Percentiles rank a stretch among this genome's conserved stretches.
Evolutionary conservation across 2,797 vertebrate genomes (phyloP).

Genomic region (Myotis myotis): DNA sequence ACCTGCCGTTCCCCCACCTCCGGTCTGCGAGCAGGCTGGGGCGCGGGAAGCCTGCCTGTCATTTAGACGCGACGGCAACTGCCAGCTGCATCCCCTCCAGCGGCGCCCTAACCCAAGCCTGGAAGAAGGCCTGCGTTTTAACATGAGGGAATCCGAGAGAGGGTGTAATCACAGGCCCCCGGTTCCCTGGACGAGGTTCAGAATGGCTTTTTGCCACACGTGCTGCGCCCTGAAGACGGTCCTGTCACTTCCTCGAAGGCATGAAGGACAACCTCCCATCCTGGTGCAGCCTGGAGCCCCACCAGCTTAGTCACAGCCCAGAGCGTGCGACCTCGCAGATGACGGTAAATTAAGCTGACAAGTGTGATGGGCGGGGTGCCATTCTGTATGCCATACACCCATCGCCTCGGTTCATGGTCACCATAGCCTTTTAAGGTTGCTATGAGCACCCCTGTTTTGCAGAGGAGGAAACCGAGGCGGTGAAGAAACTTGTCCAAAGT

Average conservation of each 20-base stretch:
- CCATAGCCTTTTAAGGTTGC: background rate
- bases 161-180: background rate
- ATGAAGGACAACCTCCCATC: background rate
- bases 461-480: background rate
- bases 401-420: background rate
- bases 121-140: background rate
- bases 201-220: background rate
- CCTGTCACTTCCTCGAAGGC: background rate
- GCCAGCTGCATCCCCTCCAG: accelerated
- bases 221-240: background rate
- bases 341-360: background rate
- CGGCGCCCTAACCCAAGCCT: background rate
- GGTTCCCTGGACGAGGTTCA: background rate
- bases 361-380: background rate
- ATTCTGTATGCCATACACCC: accelerated
- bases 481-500: background rate
- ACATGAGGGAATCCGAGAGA: background rate
- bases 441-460: background rate
- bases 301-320: background rate
- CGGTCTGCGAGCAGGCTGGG: accelerated
- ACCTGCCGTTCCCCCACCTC: background rate
- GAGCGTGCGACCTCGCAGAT: background rate
- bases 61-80: accelerated
- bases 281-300: background rate
- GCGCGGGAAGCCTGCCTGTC: accelerated